Base-by-base conservation (phyloP, 2,113 vertebrate species). In the Apteryx mantelli region DNA sequence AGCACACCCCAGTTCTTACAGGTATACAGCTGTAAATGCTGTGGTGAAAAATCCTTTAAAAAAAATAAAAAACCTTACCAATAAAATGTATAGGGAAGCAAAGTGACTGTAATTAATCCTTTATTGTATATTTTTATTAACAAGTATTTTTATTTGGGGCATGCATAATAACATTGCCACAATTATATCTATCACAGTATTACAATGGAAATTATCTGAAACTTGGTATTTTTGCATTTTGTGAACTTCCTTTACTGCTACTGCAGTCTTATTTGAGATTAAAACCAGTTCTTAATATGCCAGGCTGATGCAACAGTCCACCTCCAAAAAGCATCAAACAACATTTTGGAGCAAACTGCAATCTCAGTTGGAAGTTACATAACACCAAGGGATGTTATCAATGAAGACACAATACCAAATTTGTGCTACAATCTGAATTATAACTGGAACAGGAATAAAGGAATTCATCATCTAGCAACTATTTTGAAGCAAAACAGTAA, bases 111-210 rank as follows among this genome's bases (percentile, higher is more conserved):
- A 96, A 96, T 81, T 68, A 65, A 63, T 89, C 66, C 87, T 97
- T 98, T 97, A 97, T 95, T 97, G 86, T 46, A 52, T 53, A 87
- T 78, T 96, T 97, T 96, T 83, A 93, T 84, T 95, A 70, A 32
- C 91, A 91, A 89, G 13, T 91, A 84, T 69, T 96, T 94, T 89
- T 95, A 91, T 95, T 87, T 91, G 85, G 48, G 89, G 75, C 97
- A 97, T 97, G 95, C 97, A 98, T 84, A 97, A 77, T 84, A 96
- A 97, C 78, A 97, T 95, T 93, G 92, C 78, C 95, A 98, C 92
- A 92, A 95, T 85, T 88, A 71, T 93, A 93, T 83, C 50, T 82
- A 95, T 93, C 93, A 97, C 69, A 95, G 84, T 64, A 86, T 96
- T 97, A 97, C 76, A 97, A 93, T 6, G 93, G 77, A 89, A 78